Percentiles rank a stretch among this genome's conserved stretches.
Conservation (phyloP, 2,797 vertebrate species). For the Propithecus perrieri region DNA sequence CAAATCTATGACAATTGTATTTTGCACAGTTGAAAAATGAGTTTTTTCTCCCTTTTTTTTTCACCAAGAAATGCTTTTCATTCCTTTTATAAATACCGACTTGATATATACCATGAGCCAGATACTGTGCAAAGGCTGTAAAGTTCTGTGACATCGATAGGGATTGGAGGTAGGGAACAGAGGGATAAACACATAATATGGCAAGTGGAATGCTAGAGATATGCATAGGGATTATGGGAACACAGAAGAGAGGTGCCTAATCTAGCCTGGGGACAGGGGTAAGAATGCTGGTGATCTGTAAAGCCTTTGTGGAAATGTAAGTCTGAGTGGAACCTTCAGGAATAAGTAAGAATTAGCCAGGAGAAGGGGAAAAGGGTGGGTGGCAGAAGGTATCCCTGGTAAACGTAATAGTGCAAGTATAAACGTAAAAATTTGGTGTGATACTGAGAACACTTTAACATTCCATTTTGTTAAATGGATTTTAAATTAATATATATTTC, state of each 20-base stretch:
- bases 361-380: neutral
- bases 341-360: neutral
- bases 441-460: neutral
- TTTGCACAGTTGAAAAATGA: neutral
- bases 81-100: neutral
- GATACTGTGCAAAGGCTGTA: neutral
- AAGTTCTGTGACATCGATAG: neutral
- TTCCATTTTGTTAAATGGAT: neutral
- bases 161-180: neutral
- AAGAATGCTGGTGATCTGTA: neutral
- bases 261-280: neutral
- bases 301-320: neutral
- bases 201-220: neutral
- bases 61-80: neutral
- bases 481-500: constrained; percentile 9
- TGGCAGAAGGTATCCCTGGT: neutral
- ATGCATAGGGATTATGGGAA: neutral
- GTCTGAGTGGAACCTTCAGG: neutral
- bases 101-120: neutral
- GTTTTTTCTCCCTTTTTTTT: neutral
- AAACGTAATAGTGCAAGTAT: neutral
- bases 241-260: neutral
- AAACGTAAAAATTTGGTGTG: neutral
- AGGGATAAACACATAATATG: neutral
- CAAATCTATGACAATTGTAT: neutral